These are phyloP conservation scores for Agapornis roseicollis DNA, from an alignment of 2,113 vertebrate species.

Conservation along the genomic window DNA sequence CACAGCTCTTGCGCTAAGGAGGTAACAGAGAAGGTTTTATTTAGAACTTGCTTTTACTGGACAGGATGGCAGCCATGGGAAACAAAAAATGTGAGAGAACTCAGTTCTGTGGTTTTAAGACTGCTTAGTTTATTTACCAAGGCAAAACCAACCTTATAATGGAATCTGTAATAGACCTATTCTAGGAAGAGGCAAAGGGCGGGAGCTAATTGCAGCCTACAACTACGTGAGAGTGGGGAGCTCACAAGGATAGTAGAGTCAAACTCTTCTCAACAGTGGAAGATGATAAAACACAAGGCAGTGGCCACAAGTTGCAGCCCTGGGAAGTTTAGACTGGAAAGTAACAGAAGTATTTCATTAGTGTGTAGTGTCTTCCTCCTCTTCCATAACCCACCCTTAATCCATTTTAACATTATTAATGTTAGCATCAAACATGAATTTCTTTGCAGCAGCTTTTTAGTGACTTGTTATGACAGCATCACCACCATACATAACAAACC, in stretches of 20 bases:
- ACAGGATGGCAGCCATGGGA: not conserved
- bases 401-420: not conserved
- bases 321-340: not conserved
- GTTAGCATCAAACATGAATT: not conserved
- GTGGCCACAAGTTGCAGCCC: not conserved
- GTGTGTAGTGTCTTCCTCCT: not conserved
- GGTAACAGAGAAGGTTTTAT: not conserved
- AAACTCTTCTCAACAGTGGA: not conserved
- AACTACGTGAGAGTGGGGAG: not conserved
- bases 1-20: not conserved
- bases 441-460: not conserved
- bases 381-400: not conserved
- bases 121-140: not conserved
- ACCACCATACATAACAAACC: not conserved
- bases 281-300: not conserved
- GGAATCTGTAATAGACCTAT: not conserved
- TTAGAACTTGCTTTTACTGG: not conserved
- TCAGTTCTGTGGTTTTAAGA: not conserved
- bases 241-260: not conserved
- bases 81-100: not conserved
- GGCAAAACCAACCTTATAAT: not conserved
- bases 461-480: not conserved
- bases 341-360: not conserved
- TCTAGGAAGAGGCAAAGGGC: not conserved
- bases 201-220: not conserved